These are phyloP conservation scores for Butorides virescens DNA, from an alignment of 2,113 vertebrate species.

Conservation along the genomic window DNA sequence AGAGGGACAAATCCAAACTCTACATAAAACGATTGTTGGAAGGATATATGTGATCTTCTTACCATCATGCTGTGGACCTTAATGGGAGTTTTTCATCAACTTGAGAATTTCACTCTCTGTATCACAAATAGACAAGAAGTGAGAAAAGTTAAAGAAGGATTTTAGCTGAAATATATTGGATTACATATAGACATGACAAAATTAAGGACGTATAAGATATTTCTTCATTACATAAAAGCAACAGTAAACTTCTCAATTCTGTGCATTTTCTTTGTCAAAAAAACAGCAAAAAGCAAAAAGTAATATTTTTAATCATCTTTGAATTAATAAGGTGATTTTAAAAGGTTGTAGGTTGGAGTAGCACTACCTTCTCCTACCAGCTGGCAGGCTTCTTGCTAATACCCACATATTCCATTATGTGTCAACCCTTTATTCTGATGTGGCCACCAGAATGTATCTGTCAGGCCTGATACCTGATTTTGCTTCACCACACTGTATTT, in stretches of 20 bases:
- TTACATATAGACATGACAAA: neutral
- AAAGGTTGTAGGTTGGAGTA: neutral
- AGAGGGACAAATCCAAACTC: neutral
- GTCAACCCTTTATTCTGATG: neutral
- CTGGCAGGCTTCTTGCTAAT: neutral
- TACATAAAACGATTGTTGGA: neutral
- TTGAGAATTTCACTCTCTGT: neutral
- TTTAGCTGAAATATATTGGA: neutral
- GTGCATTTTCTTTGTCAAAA: neutral
- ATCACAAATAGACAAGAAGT: neutral
- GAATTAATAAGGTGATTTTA: neutral
- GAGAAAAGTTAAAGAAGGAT: neutral
- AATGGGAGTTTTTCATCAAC: neutral
- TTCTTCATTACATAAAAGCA: neutral
- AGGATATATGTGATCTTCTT: neutral
- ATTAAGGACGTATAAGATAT: neutral
- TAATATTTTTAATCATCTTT: neutral
- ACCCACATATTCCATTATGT: rapidly evolving
- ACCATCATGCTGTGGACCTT: neutral
- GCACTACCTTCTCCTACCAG: neutral
- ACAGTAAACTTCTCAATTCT: neutral
- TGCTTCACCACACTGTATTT: neutral
- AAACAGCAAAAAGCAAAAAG: neutral
- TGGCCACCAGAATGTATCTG: neutral
- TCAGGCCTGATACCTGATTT: neutral